Conservation (phyloP, 92 coral and sea anemone genomes). For the Nematostella vectensis region DNA sequence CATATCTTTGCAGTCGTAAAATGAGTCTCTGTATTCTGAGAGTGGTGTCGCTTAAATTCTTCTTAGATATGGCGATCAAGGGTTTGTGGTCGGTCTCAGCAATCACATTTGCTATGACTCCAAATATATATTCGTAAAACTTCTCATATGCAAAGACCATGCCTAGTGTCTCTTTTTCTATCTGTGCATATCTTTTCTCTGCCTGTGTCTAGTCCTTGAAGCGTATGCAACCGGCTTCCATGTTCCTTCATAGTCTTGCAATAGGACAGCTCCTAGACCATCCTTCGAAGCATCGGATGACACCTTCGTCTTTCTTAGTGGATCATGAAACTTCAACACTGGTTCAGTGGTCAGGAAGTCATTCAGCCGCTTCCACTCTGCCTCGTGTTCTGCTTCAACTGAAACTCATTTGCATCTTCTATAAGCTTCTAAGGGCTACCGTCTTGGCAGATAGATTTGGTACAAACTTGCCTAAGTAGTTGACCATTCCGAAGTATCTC, state of each 20-base stretch:
- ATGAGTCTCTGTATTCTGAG: too few species aligned
- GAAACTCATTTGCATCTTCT: slow-evolving; percentile 12
- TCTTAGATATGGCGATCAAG: too few species aligned
- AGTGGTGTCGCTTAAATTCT: too few species aligned
- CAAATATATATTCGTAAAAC: slow-evolving; percentile 23
- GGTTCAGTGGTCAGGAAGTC: slow-evolving; percentile 24
- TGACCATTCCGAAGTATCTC: too few species aligned
- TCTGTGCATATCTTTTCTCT: slow-evolving; percentile 20
- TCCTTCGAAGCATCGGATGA: slow-evolving; percentile 35
- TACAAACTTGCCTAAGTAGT: too few species aligned
- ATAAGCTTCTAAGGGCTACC: slow-evolving; percentile 8
- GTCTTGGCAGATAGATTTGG: slow-evolving; percentile 7
- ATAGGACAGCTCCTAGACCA: too few species aligned
- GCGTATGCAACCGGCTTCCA: slow-evolving; percentile 42
- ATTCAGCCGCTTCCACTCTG: slow-evolving; percentile 13
- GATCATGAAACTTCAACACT: slow-evolving; percentile 28
- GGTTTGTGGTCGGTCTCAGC: slow-evolving; percentile 46
- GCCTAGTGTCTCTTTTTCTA: slow-evolving; percentile 31
- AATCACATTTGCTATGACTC: slow-evolving; percentile 20
- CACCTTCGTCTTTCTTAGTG: slow-evolving; percentile 8
- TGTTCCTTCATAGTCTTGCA: slow-evolving; percentile 22
- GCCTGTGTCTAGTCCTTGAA: slow-evolving; percentile 22
- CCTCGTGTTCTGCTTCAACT: not conserved
- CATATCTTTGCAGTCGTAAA: slow-evolving; percentile 29
- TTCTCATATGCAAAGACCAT: slow-evolving; percentile 18